Base-by-base conservation (phyloP, 1,140 invertebrate genomes). In the Anthonomus grandis region DNA sequence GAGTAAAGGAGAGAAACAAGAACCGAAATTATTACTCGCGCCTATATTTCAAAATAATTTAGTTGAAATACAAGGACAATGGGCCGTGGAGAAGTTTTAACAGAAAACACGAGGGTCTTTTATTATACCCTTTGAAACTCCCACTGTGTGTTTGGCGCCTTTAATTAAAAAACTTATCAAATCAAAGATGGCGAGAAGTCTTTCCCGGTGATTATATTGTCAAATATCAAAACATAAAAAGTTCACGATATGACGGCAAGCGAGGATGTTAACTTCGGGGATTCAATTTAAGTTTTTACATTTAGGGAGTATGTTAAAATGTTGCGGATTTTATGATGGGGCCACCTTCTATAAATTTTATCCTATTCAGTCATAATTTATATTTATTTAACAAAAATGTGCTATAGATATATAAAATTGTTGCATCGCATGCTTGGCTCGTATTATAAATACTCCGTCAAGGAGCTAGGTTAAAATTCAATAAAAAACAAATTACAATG, bases 221-320 rank as follows among this genome's bases (percentile, higher is more conserved):
- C 54, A 57, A 57, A 57, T 57, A 49, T 57, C 45, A 57, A 57
- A 57, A 57, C 46, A 49, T 49, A 57, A 57, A 55, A 56, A 57
- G 22, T 57, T 49, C 22, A 38, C 12, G 44, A 48, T 57, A 49
- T 57, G 54, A 55, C 18, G 12, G 15, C 21, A 2, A 37, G 21
- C 15, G 36, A 18, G 24, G 19, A 12, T 19, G 17, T 41, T 49
- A 57, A 49, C 54, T 57, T 23, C 54, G 37, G 13, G 27, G 36
- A 57, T 57, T 46, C 54, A 57, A 57, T 57, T 57, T 57, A 57
- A 57, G 54, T 57, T 57, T 57, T 37, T 57, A 57, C 54, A 57
- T 57, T 57, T 57, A 57, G 49, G 45, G 49, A 57, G 46, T 57
- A 57, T 57, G 24, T 57, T 57, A 57, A 57, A 55, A 57, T 57